Conservation (phyloP, 1,140 invertebrate species). For the Bombus superbus region DNA sequence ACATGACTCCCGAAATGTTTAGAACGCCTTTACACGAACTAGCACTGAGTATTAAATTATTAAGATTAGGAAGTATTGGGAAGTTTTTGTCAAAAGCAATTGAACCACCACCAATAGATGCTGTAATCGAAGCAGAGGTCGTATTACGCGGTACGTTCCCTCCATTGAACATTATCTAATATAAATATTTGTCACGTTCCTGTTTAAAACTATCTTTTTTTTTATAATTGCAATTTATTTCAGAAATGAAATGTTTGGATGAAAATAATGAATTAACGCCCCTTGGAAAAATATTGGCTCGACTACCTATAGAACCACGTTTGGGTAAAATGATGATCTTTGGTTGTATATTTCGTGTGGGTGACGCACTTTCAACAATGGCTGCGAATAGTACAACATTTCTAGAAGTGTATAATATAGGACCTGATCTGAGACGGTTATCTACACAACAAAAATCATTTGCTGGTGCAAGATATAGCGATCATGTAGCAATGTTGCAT, state of each 20-base stretch:
- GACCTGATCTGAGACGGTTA: conserved; percentile 86
- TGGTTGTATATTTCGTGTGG: conserved; percentile 92
- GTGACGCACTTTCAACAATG: conserved; percentile 95
- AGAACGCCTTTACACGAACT: conserved; percentile 96
- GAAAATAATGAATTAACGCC: conserved; percentile 93
- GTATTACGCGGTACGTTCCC: conserved; percentile 81
- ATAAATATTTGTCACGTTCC: neutral
- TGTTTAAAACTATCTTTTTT: neutral
- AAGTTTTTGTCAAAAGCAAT: conserved; percentile 97
- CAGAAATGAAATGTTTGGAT: conserved; percentile 95
- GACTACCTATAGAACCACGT: conserved; percentile 95
- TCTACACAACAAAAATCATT: conserved; percentile 91
- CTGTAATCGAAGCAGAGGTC: conserved; percentile 95
- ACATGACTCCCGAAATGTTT: conserved; percentile 98
- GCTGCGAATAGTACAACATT: conserved; percentile 97
- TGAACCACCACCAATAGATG: conserved; percentile 96
- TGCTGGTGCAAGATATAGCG: conserved; percentile 93
- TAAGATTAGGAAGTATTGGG: conserved; percentile 94
- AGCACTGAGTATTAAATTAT: conserved; percentile 91
- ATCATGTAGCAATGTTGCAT: conserved; percentile 97
- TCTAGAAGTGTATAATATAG: conserved; percentile 92
- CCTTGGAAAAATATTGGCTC: conserved; percentile 95
- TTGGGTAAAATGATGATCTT: conserved; percentile 98
- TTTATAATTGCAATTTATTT: conserved; percentile 65
- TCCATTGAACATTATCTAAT: neutral